Evolutionary conservation across 2,888 invertebrate species (phyloP).

Genomic region (Dioctria rufipes): DNA sequence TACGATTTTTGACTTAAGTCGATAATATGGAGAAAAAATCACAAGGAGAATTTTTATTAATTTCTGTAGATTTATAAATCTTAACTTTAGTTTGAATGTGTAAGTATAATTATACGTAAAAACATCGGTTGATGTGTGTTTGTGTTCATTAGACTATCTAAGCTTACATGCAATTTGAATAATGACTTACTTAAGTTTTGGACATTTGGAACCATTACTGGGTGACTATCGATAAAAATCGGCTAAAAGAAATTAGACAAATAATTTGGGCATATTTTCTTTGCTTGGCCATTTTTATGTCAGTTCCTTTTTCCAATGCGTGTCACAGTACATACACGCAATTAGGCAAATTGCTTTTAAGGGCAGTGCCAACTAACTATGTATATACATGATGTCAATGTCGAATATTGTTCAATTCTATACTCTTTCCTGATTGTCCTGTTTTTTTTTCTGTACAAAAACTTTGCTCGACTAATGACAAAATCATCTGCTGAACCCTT

Average conservation of each 20-base stretch:
- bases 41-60: no score
- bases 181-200: not conserved
- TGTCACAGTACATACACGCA: conserved; percentile 51
- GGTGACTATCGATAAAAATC: not conserved
- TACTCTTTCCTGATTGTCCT: not conserved
- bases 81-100: no score
- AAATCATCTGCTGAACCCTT: conserved; percentile 3
- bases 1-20: no score
- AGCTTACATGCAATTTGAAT: conserved; percentile 3
- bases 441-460: conserved; percentile 2
- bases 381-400: not conserved
- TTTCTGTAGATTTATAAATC: no score
- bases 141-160: no score
- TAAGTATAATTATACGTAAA: no score
- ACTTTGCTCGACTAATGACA: conserved; percentile 6
- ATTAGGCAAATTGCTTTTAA: conserved; percentile 55
- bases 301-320: conserved; percentile 34
- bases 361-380: conserved; percentile 15
- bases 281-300: conserved; percentile 30
- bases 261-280: conserved; percentile 14
- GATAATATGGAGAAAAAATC: no score
- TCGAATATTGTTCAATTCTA: not conserved
- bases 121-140: no score
- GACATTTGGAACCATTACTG: conserved; percentile 6
- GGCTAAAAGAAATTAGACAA: conserved; percentile 4